phyloP scores from a whole-genome alignment of 2,797 vertebrate genomes.

The Enteromius radiatus region DNA sequence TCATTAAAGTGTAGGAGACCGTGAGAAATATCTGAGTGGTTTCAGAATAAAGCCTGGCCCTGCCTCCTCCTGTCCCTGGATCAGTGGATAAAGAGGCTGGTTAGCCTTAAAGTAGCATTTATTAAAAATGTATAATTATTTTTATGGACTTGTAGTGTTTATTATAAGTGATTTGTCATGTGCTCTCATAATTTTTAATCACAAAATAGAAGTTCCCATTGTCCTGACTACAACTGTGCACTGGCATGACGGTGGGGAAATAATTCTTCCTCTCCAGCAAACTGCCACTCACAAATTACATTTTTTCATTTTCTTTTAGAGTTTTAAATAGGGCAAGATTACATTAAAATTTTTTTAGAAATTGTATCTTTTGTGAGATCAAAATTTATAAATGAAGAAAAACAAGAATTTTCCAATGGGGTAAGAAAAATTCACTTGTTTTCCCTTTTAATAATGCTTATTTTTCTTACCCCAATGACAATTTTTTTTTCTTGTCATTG shows the following conservation, averaged over 20 bases:
- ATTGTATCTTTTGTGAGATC: too few species aligned
- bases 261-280: background rate
- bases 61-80: background rate
- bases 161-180: background rate
- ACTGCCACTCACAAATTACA: background rate
- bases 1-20: conserved; percentile 8
- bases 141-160: background rate
- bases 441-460: too few species aligned
- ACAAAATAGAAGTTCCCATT: background rate
- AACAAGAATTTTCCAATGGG: too few species aligned
- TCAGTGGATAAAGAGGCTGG: background rate
- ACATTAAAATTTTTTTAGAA: too few species aligned
- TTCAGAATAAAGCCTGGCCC: background rate
- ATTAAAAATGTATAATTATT: background rate
- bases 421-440: too few species aligned
- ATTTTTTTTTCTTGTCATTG: too few species aligned
- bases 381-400: too few species aligned
- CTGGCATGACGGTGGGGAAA: background rate
- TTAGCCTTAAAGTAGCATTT: background rate
- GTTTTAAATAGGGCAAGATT: too few species aligned
- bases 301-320: too few species aligned
- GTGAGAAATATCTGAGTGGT: conserved; percentile 9
- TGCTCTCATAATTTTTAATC: conserved; percentile 4
- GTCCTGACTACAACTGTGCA: background rate
- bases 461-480: too few species aligned